Evolutionary conservation across 2,113 vertebrate species (phyloP).

Genomic region (Rhynchomys soricoides): DNA sequence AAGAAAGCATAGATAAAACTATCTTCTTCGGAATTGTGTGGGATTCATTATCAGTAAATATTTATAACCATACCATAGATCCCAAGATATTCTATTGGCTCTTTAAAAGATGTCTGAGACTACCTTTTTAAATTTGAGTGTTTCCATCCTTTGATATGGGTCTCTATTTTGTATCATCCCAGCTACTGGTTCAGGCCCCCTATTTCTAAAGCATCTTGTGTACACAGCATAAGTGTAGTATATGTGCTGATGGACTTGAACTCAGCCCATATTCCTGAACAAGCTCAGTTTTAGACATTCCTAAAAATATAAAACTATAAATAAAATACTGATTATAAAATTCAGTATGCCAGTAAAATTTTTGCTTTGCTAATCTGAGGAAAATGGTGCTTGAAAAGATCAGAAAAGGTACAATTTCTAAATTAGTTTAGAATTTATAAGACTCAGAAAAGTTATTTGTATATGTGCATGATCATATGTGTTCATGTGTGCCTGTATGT

Average conservation of each 20-base stretch:
- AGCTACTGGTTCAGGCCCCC: background rate
- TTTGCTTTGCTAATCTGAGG: background rate
- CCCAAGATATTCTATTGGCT: background rate
- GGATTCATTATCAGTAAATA: slow-evolving; percentile 1
- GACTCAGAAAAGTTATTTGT: background rate
- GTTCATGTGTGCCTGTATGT: background rate
- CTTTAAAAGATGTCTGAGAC: background rate
- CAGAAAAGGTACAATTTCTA: background rate
- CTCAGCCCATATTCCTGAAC: background rate
- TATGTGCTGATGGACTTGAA: background rate
- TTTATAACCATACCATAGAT: background rate
- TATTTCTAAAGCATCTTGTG: background rate
- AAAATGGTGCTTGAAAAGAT: background rate
- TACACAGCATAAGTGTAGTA: background rate
- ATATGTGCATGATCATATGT: background rate
- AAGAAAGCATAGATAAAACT: background rate
- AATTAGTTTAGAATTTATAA: slow-evolving; percentile 39
- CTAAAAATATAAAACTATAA: background rate
- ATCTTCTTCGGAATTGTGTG: background rate
- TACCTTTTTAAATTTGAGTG: background rate
- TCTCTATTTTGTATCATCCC: background rate
- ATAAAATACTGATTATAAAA: background rate
- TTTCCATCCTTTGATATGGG: background rate
- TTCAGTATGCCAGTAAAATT: background rate
- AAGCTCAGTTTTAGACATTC: background rate